Evolutionary conservation across 2,113 vertebrate genomes (phyloP).

Genomic region (Vidua chalybeata): DNA sequence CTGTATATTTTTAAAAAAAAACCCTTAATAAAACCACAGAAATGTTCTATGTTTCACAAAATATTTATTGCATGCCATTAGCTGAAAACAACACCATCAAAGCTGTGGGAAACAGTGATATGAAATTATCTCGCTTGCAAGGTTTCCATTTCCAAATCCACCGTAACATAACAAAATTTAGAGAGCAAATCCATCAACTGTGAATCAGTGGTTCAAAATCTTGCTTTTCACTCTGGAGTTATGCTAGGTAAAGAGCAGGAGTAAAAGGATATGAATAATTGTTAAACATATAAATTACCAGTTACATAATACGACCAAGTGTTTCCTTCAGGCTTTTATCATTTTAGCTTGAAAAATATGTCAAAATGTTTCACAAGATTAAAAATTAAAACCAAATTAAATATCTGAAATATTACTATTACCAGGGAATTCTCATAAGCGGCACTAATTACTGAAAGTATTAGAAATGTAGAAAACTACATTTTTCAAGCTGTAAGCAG

Average conservation of each 20-base stretch:
- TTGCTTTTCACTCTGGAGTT: background rate
- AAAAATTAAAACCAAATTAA: background rate
- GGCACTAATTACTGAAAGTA: background rate
- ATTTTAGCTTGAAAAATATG: background rate
- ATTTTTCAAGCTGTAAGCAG: background rate
- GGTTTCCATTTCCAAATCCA: background rate
- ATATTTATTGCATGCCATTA: conserved; percentile 39
- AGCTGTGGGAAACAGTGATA: background rate
- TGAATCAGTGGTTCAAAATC: background rate
- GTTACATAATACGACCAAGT: background rate
- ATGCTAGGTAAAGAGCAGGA: background rate
- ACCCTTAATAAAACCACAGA: background rate
- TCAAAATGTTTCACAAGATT: background rate
- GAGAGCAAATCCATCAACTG: background rate
- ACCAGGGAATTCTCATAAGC: background rate
- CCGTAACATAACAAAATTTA: background rate
- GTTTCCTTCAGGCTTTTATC: background rate
- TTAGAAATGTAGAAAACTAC: background rate
- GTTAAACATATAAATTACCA: background rate
- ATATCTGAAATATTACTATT: background rate
- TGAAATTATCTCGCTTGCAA: background rate
- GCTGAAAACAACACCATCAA: conserved; percentile 23
- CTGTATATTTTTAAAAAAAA: background rate
- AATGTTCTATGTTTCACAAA: conserved; percentile 9
- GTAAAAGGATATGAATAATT: background rate